Evolutionary conservation across 2,888 invertebrate species (phyloP).

Genomic region (Catocala fraxini): DNA sequence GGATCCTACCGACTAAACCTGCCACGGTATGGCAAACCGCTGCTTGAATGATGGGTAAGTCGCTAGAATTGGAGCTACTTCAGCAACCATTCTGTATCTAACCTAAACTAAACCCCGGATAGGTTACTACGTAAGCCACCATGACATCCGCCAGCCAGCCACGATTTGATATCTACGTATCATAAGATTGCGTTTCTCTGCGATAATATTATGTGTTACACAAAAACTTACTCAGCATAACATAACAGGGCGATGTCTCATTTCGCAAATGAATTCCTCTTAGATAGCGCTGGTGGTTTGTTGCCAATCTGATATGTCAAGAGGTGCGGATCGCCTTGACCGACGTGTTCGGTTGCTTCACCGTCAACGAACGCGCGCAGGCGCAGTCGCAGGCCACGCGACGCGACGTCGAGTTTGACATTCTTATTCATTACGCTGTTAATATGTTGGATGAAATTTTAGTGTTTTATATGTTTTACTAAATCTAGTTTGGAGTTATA

Average conservation of each 20-base stretch:
- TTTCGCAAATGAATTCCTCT: slow-evolving; percentile 48
- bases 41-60: too few relatives aligned
- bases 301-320: slow-evolving; percentile 52
- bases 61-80: too few relatives aligned
- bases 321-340: slow-evolving; percentile 51
- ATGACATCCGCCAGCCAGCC: too few relatives aligned
- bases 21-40: too few relatives aligned
- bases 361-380: slow-evolving; percentile 4
- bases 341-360: slow-evolving; percentile 38
- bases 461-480: background rate
- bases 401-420: background rate
- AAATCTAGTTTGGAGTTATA: too few relatives aligned
- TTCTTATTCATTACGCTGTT: slow-evolving; percentile 1
- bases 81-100: too few relatives aligned
- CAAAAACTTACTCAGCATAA: slow-evolving; percentile 12
- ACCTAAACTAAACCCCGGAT: too few relatives aligned
- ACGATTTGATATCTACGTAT: too few relatives aligned
- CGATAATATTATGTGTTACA: slow-evolving; percentile 20
- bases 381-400: background rate
- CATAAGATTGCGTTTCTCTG: slow-evolving; percentile 2
- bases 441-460: too few relatives aligned
- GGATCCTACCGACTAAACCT: too few relatives aligned
- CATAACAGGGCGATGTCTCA: slow-evolving; percentile 20
- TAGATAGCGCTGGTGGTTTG: slow-evolving; percentile 31
- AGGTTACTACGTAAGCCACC: too few relatives aligned